These are phyloP conservation scores for Camptogramma bilineatum DNA, from an alignment of 2,888 invertebrate species.

Conservation along the genomic window DNA sequence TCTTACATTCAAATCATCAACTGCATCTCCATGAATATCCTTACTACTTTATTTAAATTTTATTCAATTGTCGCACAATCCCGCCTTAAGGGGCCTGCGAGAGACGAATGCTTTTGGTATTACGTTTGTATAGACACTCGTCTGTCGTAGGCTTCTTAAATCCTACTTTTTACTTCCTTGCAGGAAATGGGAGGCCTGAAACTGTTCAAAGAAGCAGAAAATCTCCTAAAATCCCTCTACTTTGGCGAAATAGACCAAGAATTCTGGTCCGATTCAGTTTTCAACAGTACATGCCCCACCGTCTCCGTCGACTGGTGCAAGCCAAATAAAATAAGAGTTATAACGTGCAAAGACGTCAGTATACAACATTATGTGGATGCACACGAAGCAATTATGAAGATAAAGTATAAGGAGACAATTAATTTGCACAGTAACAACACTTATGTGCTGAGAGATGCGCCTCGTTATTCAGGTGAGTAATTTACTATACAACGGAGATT, in stretches of 20 bases:
- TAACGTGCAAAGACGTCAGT: slow-evolving; percentile 81
- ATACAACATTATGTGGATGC: slow-evolving; percentile 82
- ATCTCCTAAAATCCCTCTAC: slow-evolving; percentile 71
- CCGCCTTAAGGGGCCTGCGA: no score
- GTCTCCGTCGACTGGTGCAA: slow-evolving; percentile 80
- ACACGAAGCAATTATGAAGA: slow-evolving; percentile 80
- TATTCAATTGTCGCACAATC: background rate
- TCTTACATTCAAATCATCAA: no score
- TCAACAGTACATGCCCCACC: slow-evolving; percentile 76
- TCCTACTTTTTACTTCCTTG: slow-evolving; percentile 29
- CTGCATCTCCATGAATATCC: no score
- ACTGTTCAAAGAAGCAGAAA: slow-evolving; percentile 79
- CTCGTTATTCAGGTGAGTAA: slow-evolving; percentile 76
- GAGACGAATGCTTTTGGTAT: no score
- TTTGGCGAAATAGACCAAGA: slow-evolving; percentile 75
- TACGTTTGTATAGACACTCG: no score
- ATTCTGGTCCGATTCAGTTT: slow-evolving; percentile 79
- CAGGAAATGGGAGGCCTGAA: slow-evolving; percentile 79
- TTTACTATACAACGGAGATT: slow-evolving; percentile 7
- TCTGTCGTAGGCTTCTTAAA: no score
- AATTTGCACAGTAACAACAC: slow-evolving; percentile 80
- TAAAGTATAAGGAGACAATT: slow-evolving; percentile 75
- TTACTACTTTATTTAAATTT: background rate
- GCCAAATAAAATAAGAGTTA: slow-evolving; percentile 73
- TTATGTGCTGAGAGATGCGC: slow-evolving; percentile 75